Evolutionary conservation across 2,797 vertebrate genomes (phyloP).

Genomic region (Psittacula derbiana): DNA sequence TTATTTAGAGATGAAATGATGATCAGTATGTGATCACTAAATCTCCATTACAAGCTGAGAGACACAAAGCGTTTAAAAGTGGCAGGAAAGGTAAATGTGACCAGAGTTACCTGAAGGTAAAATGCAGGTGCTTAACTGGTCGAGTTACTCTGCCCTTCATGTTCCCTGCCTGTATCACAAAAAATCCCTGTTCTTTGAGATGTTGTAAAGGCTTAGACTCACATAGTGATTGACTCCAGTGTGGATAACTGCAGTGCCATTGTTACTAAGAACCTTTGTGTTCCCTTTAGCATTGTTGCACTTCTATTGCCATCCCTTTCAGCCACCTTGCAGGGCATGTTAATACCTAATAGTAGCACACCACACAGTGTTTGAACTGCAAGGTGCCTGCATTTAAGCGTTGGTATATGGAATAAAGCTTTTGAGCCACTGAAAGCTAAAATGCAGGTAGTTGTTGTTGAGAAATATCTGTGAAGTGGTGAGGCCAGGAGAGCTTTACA

Average conservation of each 20-base stretch:
- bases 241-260: background rate
- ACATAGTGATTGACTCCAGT: background rate
- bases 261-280: background rate
- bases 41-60: background rate
- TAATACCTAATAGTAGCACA: background rate
- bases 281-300: background rate
- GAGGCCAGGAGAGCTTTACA: background rate
- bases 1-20: background rate
- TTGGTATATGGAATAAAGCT: background rate
- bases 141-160: background rate
- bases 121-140: background rate
- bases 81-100: background rate
- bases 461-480: background rate
- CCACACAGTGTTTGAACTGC: background rate
- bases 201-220: background rate
- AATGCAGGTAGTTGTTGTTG: background rate
- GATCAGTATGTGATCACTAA: accelerated
- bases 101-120: background rate
- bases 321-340: background rate
- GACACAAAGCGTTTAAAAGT: background rate
- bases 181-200: background rate
- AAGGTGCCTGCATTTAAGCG: background rate
- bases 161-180: background rate
- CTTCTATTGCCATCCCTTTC: background rate
- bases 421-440: background rate